Percentiles rank a stretch among this genome's conserved stretches.
Conservation (phyloP, 2,113 vertebrate species). For the Isurus oxyrinchus region DNA sequence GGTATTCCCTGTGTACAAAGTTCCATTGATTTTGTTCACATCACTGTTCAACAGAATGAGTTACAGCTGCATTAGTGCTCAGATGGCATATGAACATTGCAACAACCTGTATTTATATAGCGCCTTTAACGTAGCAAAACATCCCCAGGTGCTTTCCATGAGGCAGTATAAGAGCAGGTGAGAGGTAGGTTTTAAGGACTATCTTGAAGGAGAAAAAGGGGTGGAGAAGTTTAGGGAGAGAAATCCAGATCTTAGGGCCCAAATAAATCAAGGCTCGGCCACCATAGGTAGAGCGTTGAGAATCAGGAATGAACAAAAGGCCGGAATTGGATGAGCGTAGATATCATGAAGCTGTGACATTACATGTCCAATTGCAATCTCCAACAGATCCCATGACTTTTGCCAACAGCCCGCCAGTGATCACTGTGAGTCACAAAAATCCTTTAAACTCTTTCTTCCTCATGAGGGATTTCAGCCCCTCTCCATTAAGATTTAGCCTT, state of each 20-base stretch:
- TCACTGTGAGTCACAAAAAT: too few relatives aligned
- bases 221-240: not conserved
- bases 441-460: too few relatives aligned
- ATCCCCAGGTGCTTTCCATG: not conserved
- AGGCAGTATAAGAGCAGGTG: not conserved
- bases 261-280: not conserved
- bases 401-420: too few relatives aligned
- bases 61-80: not conserved
- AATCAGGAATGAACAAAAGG: too few relatives aligned
- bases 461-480: too few relatives aligned
- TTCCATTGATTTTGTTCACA: not conserved
- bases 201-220: not conserved
- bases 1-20: not conserved
- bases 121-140: not conserved
- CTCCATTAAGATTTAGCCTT: too few relatives aligned
- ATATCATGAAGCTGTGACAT: too few relatives aligned
- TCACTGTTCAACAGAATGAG: not conserved
- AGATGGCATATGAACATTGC: not conserved
- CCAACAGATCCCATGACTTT: too few relatives aligned
- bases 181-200: not conserved
- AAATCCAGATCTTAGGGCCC: not conserved
- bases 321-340: not conserved
- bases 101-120: not conserved
- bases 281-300: not conserved
- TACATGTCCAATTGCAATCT: too few relatives aligned